Base-by-base conservation (phyloP, 2,113 vertebrate genomes). In the Nycticebus coucang region DNA sequence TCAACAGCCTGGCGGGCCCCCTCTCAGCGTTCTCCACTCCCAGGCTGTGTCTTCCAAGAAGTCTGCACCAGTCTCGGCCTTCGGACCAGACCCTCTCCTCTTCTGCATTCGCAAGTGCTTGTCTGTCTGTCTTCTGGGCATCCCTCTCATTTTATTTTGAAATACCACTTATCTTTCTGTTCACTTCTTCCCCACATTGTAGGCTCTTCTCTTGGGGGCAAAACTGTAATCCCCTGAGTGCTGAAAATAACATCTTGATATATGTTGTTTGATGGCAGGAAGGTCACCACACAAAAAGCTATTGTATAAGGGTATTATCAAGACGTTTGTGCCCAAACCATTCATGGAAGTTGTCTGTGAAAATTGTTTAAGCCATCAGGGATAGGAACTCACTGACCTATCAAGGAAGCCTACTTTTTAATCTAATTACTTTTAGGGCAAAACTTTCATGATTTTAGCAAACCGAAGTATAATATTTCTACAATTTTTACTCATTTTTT, bases 381-480 rank as follows among this genome's bases (percentile, higher is more conserved):
- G 6, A 10, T 21, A 68, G 74, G 50, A 82, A 69, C 62, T 60
- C n/a, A 62, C 19, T 15, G 28, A 5, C 19, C 37, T 86, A 28
- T 15, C 50, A 71, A 22, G 11, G 15, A 62, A 95, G 37, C 7
- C 37, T 30, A n/a, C 22, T 21, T 95, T 93, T 93, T 30, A 74
- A 33, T n/a, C 45, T 35, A 53, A 84, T 60, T 50, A 35, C 24
- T 94, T 78, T 91, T 45, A 80, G 69, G 6, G 60, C 24, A 53
- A 94, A 87, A 59, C 13, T 57, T 91, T 30, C n/a, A 22, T 87
- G 66, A 24, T 72, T 84, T 93, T 78, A n/a, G 64, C 68, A 90
- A 87, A 85, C 18, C 68, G 33, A 81, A 96, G 15, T 71, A 53
- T 7, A 33, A 10, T 28, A 4, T 81, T 85, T 68, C 50, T 78